These are phyloP conservation scores for Punctoribates punctum DNA, from an alignment of 2,888 invertebrate species.

Conservation along the genomic window DNA sequence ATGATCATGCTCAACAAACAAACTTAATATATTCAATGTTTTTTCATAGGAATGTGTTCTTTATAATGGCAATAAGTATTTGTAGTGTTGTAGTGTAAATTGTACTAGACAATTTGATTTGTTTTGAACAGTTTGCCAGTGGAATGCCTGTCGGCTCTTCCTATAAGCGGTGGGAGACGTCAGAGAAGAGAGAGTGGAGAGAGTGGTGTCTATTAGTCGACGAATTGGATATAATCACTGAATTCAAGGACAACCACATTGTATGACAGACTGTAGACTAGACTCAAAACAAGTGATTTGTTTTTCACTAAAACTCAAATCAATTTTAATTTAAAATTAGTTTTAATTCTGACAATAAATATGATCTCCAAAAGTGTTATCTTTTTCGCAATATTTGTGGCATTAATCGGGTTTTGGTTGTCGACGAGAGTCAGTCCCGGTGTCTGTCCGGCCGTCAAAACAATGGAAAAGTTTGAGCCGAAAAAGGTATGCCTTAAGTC, in stretches of 20 bases:
- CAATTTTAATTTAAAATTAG: not conserved
- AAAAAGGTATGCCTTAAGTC: not conserved
- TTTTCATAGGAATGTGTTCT: no score
- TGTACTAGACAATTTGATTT: no score
- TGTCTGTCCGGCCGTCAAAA: not conserved
- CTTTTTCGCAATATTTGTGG: not conserved
- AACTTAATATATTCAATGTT: no score
- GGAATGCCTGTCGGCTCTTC: no score
- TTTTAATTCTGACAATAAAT: not conserved
- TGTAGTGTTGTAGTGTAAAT: no score
- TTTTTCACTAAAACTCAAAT: not conserved
- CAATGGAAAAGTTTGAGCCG: not conserved
- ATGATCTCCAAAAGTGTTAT: not conserved
- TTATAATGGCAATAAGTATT: no score
- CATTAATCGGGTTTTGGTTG: not conserved
- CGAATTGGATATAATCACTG: no score
- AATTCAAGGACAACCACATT: slow-evolving; percentile 7
- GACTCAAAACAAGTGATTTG: not conserved
- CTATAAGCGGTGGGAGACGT: no score
- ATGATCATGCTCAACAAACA: no score
- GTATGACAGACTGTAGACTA: not conserved
- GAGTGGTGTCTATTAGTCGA: no score
- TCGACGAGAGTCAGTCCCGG: not conserved
- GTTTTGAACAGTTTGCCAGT: no score
- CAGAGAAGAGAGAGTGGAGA: no score